Evolutionary conservation across 2,888 invertebrate species (phyloP).

Genomic region (Anoplius nigerrimus): DNA sequence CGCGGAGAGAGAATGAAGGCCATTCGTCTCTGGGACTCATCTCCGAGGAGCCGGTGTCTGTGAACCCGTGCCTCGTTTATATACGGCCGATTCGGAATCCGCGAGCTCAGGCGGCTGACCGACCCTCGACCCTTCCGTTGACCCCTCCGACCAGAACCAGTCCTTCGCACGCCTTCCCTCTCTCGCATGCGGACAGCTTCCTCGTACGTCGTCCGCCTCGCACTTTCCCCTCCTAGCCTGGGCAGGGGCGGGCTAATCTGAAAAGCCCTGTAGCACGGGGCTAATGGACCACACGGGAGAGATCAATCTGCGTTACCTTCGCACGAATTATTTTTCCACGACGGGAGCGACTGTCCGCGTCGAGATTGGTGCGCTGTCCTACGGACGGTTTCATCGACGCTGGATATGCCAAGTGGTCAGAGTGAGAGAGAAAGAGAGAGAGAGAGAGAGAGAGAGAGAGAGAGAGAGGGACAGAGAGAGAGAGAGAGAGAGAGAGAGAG

Average conservation of each 20-base stretch:
- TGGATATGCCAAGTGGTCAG: too few relatives aligned
- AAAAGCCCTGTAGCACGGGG: constrained; percentile 40
- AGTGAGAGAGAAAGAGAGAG: too few relatives aligned
- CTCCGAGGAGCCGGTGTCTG: constrained; percentile 18
- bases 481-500: too few relatives aligned
- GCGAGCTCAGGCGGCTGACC: constrained; percentile 11
- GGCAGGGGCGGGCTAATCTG: constrained; percentile 45
- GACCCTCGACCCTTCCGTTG: too few relatives aligned
- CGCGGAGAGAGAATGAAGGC: not conserved
- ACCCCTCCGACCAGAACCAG: too few relatives aligned
- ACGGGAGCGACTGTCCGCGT: constrained; percentile 13
- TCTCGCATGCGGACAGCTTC: constrained; percentile 3
- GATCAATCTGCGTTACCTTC: constrained; percentile 55
- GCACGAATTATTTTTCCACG: constrained; percentile 49
- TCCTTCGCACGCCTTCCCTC: constrained; percentile 7
- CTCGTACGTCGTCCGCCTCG: constrained; percentile 4
- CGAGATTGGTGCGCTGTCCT: too few relatives aligned
- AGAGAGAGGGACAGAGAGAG: too few relatives aligned
- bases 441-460: too few relatives aligned
- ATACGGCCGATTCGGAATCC: constrained; percentile 21
- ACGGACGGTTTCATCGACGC: too few relatives aligned
- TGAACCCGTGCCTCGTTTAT: constrained; percentile 40
- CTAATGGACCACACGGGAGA: constrained; percentile 52
- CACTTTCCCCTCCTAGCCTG: not conserved
- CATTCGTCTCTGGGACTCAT: constrained; percentile 38